Base-by-base conservation (phyloP, 2,113 vertebrate genomes). In the Tiliqua scincoides region DNA sequence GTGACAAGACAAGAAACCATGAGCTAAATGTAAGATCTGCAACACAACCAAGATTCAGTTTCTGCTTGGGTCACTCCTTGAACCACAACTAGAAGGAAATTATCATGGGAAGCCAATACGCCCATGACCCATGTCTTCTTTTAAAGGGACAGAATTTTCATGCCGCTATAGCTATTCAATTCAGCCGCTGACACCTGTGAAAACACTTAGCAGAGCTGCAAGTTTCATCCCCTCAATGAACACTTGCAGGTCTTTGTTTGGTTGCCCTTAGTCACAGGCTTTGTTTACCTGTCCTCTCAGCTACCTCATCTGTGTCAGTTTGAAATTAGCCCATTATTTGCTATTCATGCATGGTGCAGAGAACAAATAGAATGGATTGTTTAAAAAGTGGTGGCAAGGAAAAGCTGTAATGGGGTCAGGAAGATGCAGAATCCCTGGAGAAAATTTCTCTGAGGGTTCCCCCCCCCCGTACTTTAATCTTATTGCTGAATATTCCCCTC, bases 321-420 rank as follows among this genome's bases (percentile, higher is more conserved):
- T 88, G 88, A 91, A 93, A 92, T 72, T n/a, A 93, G 79, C 59
- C 72, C 87, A 89, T 85, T 91, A n/a, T 91, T 93, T 93, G 61
- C 77, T 87, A 91, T 93, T 91, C 79, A 68, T 88, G 61, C 6
- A 68, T n/a, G n/a, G 63, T 91, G 40, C 82, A 86, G 89, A 93
- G 80, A 70, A 88, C 88, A 93, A 92, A 57, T 9, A 84, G 59
- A 87, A 5, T 8, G 70, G 20, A 84, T 72, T 1, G 8, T 27
- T 86, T 17, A 82, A 87, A 87, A 52, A 8, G 1, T 54, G 74
- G 78, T 59, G 14, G 35, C 59, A 90, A 87, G 57, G 79, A 83
- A 87, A 82, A 83, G 20, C 73, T 91, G 25, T 63, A 40, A 54
- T 1, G 59, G 61, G 14, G 72, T 70, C 11, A 32, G 71, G 6